Base-by-base conservation (phyloP, 2,113 vertebrate species). In the Callipepla californica region DNA sequence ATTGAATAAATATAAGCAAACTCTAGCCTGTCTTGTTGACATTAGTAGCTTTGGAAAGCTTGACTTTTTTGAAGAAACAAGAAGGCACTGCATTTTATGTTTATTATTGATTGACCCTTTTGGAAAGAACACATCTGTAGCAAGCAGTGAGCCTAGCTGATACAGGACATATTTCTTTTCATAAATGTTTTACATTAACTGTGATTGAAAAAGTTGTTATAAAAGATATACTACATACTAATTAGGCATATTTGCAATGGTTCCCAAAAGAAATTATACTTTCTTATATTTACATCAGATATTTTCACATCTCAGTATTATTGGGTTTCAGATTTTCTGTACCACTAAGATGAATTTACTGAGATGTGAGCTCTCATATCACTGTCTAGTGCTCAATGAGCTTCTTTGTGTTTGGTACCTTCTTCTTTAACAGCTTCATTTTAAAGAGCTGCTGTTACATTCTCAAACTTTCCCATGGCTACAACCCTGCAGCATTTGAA, bases 381-480 rank as follows among this genome's bases (percentile, higher is more conserved):
- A 68, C 53, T 86, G 70, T 80, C 44, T 89, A 62, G 65, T 77
- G 62, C 62, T 90, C 36, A 53, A 17, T 74, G 82, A 87, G 42
- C 28, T 95, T 86, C 30, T 53, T 94, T 84, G 74, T 72, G 65
- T 62, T 77, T 95, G 91, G 75, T 77, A 92, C 73, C 65, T 94
- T 5, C 66, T n/a, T 18, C 20, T 48, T 13, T 83, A 95, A 66
- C 13, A 80, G 55, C 21, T 75, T 92, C 67, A 84, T 84, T 95
- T 95, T 85, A 76, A 68, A 87, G 57, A 36, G 51, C 47, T 81
- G 18, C 70, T 95, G 45, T 85, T 95, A 80, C 13, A 19, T 81
- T 92, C 90, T 94, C 97, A 94, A 97, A 94, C 93, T 96, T 91
- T 95, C 72, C 63, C 75, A 44, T 59, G 44, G 45, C 45, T 94